Evolutionary conservation across 2,888 invertebrate species (phyloP).

Genomic region (Parascotia fuliginaria): DNA sequence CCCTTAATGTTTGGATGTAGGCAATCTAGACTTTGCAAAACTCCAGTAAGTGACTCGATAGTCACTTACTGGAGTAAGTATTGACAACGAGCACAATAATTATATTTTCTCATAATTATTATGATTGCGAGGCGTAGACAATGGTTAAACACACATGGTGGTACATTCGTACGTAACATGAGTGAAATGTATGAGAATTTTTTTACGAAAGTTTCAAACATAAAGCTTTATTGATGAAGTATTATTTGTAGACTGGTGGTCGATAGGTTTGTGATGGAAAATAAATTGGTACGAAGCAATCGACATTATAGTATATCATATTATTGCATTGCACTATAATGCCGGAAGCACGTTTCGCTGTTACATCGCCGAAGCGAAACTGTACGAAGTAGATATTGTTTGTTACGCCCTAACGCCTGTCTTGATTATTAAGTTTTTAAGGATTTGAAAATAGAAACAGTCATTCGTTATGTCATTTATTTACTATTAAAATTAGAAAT

Average conservation of each 20-base stretch:
- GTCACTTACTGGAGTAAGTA: neutral
- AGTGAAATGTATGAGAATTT: neutral
- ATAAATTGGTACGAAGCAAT: slow-evolving; percentile 72
- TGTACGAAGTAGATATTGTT: too few species aligned
- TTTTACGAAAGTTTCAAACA: neutral
- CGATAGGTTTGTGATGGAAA: slow-evolving; percentile 79
- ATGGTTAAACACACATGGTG: neutral
- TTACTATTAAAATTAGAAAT: too few species aligned
- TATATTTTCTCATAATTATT: slow-evolving; percentile 8
- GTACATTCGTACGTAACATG: neutral
- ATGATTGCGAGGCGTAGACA: neutral
- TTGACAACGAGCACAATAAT: neutral
- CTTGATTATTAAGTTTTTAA: too few species aligned
- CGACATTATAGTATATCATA: slow-evolving; percentile 28
- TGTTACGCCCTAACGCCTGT: neutral
- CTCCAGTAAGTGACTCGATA: too few species aligned
- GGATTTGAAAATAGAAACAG: too few species aligned
- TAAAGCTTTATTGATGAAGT: slow-evolving; percentile 9
- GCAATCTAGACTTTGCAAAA: too few species aligned
- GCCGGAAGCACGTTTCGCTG: slow-evolving; percentile 9
- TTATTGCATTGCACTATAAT: too few species aligned
- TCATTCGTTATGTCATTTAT: too few species aligned
- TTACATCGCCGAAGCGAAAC: slow-evolving; percentile 18
- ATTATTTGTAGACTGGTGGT: slow-evolving; percentile 44
- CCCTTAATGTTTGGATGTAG: too few species aligned